Percentiles rank a stretch among this genome's conserved stretches.
phyloP scores from a whole-genome alignment of 1,140 invertebrate genomes.

The Heliconius hermathena region DNA sequence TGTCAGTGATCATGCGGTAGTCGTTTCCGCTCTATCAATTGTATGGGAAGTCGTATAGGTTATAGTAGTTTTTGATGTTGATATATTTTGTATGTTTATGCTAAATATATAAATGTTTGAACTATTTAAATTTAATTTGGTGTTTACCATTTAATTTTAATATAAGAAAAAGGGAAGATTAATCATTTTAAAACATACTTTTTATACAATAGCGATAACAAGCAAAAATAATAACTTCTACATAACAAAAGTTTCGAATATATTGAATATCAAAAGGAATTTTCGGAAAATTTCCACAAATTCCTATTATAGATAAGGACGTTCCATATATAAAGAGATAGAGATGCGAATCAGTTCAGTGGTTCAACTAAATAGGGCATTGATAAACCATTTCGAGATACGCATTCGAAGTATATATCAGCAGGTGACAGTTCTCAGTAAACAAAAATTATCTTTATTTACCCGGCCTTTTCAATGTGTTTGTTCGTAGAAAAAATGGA shows the following conservation, averaged over 20 bases:
- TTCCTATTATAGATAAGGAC: too few relatives aligned
- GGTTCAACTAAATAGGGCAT: not conserved
- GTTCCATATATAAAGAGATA: not conserved
- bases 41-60: not conserved
- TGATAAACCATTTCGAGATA: not conserved
- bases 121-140: not conserved
- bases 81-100: not conserved
- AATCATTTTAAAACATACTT: not conserved
- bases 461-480: not conserved
- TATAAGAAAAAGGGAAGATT: not conserved
- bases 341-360: not conserved
- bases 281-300: too few relatives aligned
- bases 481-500: not conserved
- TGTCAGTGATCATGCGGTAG: conserved; percentile 2
- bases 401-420: not conserved
- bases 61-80: not conserved
- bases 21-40: not conserved
- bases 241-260: too few relatives aligned
- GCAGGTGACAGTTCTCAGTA: conserved; percentile 5
- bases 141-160: not conserved
- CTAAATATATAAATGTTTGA: not conserved
- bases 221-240: too few relatives aligned
- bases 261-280: too few relatives aligned
- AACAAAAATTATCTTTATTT: conserved; percentile 12
- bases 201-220: too few relatives aligned